Evolutionary conservation across 2,888 invertebrate genomes (phyloP).

Genomic region (Coleophora flavipennella): DNA sequence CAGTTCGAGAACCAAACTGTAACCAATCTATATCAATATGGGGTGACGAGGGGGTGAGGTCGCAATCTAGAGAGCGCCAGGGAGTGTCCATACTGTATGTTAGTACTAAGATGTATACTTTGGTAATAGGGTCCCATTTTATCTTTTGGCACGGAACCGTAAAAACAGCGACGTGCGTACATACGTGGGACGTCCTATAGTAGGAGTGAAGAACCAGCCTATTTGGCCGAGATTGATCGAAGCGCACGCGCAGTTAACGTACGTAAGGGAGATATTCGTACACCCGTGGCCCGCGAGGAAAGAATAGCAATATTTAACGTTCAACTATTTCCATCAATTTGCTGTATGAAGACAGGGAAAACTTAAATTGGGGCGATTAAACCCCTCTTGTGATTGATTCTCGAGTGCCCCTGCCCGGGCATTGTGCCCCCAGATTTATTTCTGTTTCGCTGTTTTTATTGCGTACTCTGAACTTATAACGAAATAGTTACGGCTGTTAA

Average conservation of each 20-base stretch:
- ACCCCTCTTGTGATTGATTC: slow-evolving; percentile 55
- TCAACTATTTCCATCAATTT: slow-evolving; percentile 60
- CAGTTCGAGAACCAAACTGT: no score
- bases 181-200: no score
- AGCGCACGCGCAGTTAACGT: slow-evolving; percentile 41
- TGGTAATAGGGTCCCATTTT: no score
- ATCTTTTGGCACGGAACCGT: no score
- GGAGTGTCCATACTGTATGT: no score
- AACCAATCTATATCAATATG: no score
- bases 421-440: slow-evolving; percentile 64
- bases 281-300: slow-evolving; percentile 30
- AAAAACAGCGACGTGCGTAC: no score
- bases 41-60: no score
- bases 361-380: slow-evolving; percentile 62
- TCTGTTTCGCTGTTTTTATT: slow-evolving; percentile 67
- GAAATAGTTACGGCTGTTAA: slow-evolving; percentile 72
- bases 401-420: slow-evolving; percentile 30
- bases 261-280: slow-evolving; percentile 50
- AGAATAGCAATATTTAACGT: slow-evolving; percentile 48
- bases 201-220: no score
- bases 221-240: slow-evolving; percentile 35
- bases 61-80: no score
- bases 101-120: no score
- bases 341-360: slow-evolving; percentile 53
- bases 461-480: slow-evolving; percentile 70